A percentile compares a stretch with the other conserved stretches of the same genome.
phyloP scores from a whole-genome alignment of 2,888 invertebrate genomes.

The Boloria selene region DNA sequence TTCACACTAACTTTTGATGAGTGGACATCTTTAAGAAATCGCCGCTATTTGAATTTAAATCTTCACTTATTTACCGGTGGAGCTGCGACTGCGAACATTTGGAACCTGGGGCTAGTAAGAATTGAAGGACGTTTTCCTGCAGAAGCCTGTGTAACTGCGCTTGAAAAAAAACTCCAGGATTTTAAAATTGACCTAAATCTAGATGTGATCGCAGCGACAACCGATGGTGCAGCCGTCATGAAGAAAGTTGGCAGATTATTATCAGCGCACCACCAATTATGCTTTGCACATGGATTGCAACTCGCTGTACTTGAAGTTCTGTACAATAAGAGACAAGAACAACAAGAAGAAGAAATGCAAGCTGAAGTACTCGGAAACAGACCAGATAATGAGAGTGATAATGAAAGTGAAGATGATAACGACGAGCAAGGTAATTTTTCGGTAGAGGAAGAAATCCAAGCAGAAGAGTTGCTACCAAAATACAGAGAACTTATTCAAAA shows the following conservation, averaged over 20 bases:
- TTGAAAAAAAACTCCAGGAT: neutral
- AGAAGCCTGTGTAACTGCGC: conserved; percentile 1
- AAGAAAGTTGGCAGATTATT: neutral
- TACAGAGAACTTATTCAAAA: conserved; percentile 2
- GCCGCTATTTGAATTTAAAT: neutral
- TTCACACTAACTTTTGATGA: too few relatives aligned
- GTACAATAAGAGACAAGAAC: conserved; percentile 1
- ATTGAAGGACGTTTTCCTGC: neutral
- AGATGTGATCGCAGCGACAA: neutral
- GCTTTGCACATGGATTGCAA: conserved; percentile 1
- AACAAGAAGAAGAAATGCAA: neutral
- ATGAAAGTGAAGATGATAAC: neutral
- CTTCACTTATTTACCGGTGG: neutral
- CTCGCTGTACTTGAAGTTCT: conserved; percentile 2
- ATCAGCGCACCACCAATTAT: neutral
- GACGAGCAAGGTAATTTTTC: conserved; percentile 1
- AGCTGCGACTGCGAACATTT: neutral
- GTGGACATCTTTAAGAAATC: neutral
- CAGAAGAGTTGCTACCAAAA: neutral
- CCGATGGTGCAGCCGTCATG: neutral
- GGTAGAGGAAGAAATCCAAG: neutral
- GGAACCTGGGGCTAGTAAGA: neutral
- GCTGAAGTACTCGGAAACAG: neutral
- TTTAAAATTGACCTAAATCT: conserved; percentile 1
- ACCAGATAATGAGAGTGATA: neutral